Evolutionary conservation across 2,113 vertebrate genomes (phyloP).

Genomic region (Mastomys coucha): DNA sequence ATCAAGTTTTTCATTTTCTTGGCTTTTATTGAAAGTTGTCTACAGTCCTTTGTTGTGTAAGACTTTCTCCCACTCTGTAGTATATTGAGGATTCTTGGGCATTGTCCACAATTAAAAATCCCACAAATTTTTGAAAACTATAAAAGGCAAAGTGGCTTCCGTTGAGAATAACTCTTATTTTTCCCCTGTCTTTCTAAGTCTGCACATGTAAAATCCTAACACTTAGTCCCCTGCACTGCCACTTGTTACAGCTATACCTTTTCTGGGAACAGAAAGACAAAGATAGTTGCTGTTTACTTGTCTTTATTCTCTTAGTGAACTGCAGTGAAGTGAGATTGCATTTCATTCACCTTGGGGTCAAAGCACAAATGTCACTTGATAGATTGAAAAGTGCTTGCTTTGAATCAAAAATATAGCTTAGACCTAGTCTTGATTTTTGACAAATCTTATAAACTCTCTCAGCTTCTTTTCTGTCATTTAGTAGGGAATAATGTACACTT

Average conservation of each 20-base stretch:
- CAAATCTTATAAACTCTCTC: constrained; percentile 16
- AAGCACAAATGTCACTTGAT: background rate
- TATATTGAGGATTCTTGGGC: background rate
- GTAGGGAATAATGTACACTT: background rate
- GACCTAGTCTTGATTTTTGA: constrained; percentile 11
- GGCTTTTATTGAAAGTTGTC: constrained; percentile 36
- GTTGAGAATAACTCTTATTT: constrained; percentile 20
- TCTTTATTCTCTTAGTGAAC: constrained; percentile 33
- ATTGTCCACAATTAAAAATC: background rate
- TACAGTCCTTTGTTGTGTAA: constrained; percentile 28
- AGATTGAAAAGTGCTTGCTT: background rate
- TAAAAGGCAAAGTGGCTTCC: background rate
- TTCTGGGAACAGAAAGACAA: constrained; percentile 5
- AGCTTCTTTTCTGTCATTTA: background rate
- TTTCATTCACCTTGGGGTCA: background rate
- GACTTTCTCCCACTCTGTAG: background rate
- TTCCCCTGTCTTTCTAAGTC: background rate
- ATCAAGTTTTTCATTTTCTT: constrained; percentile 44
- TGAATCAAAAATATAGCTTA: constrained; percentile 32
- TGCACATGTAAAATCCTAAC: background rate
- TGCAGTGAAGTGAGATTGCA: constrained; percentile 14
- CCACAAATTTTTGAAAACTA: background rate
- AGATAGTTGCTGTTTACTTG: background rate
- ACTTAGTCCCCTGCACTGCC: background rate
- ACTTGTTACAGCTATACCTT: background rate